These are phyloP conservation scores for Actinia tenebrosa DNA, from an alignment of 64 coral and sea anemone species.

Conservation along the genomic window DNA sequence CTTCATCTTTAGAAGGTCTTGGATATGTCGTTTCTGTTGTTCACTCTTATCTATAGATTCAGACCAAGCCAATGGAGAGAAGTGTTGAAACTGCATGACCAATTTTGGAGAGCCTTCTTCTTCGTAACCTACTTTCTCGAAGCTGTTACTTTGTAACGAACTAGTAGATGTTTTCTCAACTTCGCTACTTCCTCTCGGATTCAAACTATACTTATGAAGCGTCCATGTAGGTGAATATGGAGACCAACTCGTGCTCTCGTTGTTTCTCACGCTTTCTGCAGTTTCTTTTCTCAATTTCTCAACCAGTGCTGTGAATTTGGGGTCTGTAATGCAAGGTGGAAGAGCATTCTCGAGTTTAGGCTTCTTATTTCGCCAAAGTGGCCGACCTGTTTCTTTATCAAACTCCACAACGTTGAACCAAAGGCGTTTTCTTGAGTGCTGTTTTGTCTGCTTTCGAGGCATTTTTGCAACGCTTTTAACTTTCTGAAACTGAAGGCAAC, in stretches of 20 bases:
- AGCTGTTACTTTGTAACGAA: neutral
- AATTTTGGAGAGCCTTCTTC: neutral
- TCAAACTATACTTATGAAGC: neutral
- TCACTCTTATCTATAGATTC: neutral
- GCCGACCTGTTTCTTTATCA: constrained; percentile 11
- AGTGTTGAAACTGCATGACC: constrained; percentile 11
- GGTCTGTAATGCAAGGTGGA: constrained; percentile 7
- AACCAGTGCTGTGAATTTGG: neutral
- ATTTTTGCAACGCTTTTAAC: neutral
- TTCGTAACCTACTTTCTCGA: neutral
- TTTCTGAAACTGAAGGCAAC: neutral
- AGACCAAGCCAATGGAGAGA: neutral
- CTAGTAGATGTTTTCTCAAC: neutral
- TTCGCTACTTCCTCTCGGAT: neutral
- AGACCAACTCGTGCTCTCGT: neutral
- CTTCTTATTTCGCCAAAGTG: constrained; percentile 14
- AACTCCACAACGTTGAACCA: constrained; percentile 20
- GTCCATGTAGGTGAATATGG: neutral
- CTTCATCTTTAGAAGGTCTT: constrained; percentile 16
- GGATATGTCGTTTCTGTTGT: neutral
- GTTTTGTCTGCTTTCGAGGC: neutral
- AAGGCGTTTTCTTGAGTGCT: constrained; percentile 1
- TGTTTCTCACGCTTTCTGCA: neutral
- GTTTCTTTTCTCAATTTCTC: constrained; percentile 6
- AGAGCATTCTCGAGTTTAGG: neutral